These are phyloP conservation scores for human DNA, from an alignment of 2,113 vertebrate species.

Conservation along the genomic window DNA sequence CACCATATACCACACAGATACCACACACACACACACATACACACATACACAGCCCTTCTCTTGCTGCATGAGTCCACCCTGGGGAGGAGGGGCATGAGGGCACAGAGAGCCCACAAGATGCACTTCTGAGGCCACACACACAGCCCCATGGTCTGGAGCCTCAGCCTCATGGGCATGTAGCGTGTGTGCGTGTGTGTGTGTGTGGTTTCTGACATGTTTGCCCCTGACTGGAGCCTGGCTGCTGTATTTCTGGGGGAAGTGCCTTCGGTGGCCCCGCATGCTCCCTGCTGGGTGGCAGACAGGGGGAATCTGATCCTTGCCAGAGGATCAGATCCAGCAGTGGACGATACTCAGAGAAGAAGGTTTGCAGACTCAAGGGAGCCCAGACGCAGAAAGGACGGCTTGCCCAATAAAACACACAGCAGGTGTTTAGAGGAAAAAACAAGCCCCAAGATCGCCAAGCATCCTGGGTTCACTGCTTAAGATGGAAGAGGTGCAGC, in stretches of 20 bases:
- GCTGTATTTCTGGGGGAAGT: background rate
- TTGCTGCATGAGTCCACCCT: no score
- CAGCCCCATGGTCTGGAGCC: no score
- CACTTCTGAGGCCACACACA: accelerated
- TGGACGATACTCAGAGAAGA: background rate
- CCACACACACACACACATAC: background rate
- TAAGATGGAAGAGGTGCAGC: accelerated
- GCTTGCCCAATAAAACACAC: background rate
- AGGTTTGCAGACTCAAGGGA: background rate
- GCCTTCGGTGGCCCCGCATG: accelerated
- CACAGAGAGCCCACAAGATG: accelerated
- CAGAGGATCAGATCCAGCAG: no score
- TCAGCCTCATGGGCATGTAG: background rate
- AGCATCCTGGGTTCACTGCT: accelerated
- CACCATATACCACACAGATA: background rate
- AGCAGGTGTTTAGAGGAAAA: no score
- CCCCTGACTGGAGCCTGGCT: accelerated
- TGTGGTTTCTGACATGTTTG: background rate
- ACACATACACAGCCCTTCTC: background rate
- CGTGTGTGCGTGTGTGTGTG: background rate
- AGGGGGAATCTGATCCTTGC: background rate
- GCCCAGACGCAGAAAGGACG: accelerated
- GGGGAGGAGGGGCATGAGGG: accelerated
- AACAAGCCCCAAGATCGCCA: background rate
- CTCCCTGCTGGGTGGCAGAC: background rate